Conservation (phyloP, 2,888 invertebrate genomes). For the Keiferia lycopersicella region DNA sequence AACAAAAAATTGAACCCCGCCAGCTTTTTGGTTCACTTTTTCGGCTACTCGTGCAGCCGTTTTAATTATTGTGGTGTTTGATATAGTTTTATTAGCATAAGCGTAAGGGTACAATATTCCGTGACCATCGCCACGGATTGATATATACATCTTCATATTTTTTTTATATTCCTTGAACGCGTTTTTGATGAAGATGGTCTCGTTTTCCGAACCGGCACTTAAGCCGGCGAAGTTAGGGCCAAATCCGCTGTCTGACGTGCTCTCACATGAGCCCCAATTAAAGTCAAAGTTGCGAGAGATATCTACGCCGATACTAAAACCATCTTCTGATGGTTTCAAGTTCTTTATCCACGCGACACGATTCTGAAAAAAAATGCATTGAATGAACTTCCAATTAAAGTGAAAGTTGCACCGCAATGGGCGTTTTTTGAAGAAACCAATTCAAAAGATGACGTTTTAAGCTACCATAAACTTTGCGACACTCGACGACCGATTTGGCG, state of each 20-base stretch:
- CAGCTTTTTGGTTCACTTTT: constrained; percentile 60
- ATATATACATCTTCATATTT: constrained; percentile 83
- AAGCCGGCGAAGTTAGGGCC: constrained; percentile 79
- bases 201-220: constrained; percentile 83
- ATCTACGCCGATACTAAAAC: constrained; percentile 58
- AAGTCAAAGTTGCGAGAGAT: constrained; percentile 64
- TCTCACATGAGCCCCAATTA: constrained; percentile 54
- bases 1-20: constrained; percentile 53
- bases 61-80: constrained; percentile 35
- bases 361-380: constrained; percentile 39
- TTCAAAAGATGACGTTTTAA: too few relatives aligned
- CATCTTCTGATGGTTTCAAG: constrained; percentile 41
- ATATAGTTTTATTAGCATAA: constrained; percentile 49
- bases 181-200: constrained; percentile 81
- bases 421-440: too few relatives aligned
- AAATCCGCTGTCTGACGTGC: constrained; percentile 40
- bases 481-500: too few relatives aligned
- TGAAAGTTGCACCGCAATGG: too few relatives aligned
- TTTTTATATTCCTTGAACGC: constrained; percentile 73
- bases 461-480: too few relatives aligned
- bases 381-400: too few relatives aligned
- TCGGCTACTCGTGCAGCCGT: constrained; percentile 52
- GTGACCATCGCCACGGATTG: constrained; percentile 87
- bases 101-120: constrained; percentile 84
- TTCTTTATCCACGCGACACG: constrained; percentile 60